Conservation (phyloP, 2,113 vertebrate species). For the Shinisaurus crocodilurus region DNA sequence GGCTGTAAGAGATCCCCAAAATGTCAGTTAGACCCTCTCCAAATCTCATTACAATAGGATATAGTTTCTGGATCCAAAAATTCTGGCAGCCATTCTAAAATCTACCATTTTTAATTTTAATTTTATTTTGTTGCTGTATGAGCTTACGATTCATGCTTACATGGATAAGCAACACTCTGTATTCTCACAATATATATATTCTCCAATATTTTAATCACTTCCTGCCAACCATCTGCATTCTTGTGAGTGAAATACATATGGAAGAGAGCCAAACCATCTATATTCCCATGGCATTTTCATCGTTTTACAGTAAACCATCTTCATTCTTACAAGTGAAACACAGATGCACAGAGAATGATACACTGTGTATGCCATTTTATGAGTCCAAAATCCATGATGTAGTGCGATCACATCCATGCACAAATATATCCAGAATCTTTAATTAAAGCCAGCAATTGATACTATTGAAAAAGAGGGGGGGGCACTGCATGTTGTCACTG, state of each 20-base stretch:
- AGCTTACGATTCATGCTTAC: background rate
- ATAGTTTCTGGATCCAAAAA: background rate
- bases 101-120: background rate
- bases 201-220: conserved; percentile 25
- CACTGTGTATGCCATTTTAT: background rate
- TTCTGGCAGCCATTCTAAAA: background rate
- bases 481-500: background rate
- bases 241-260: conserved; percentile 9
- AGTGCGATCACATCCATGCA: background rate
- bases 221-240: conserved; percentile 15
- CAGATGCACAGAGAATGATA: background rate
- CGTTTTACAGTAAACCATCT: background rate
- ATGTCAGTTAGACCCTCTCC: background rate
- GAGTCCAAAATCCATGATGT: background rate
- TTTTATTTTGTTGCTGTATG: too few relatives aligned
- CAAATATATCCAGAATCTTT: background rate
- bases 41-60: background rate
- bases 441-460: background rate
- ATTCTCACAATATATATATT: conserved; percentile 6
- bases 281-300: background rate
- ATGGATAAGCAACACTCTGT: conserved; percentile 2
- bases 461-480: background rate
- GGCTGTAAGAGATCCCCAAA: background rate
- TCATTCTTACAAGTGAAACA: background rate
- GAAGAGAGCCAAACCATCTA: background rate